A percentile compares a stretch with the other conserved stretches of the same genome.
Evolutionary conservation across 1,140 invertebrate genomes (phyloP).

Genomic region (Fopius arisanus): DNA sequence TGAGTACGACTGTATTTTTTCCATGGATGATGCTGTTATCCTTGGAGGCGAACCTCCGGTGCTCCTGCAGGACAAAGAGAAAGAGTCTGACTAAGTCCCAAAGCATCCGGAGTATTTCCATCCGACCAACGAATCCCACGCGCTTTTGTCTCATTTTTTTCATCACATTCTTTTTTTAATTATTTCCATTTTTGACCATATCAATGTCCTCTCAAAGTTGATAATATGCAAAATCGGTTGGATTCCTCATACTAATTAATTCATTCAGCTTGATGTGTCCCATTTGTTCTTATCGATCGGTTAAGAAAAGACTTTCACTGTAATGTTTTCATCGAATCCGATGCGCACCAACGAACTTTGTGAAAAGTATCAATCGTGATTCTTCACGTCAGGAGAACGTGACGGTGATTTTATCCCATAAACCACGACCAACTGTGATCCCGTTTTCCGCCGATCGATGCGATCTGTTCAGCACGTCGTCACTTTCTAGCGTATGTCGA

Average conservation of each 20-base stretch:
- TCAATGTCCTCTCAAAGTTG: not conserved
- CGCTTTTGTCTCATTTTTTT: not conserved
- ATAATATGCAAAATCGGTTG: too few species aligned
- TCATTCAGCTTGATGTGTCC: too few species aligned
- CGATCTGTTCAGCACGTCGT: not conserved
- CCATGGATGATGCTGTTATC: slow-evolving; percentile 35
- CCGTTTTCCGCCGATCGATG: not conserved
- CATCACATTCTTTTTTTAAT: not conserved
- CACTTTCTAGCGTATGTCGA: not conserved
- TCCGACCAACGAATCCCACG: slow-evolving; percentile 28
- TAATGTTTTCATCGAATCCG: not conserved
- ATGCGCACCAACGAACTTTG: not conserved
- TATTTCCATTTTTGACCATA: not conserved
- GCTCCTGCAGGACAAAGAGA: slow-evolving; percentile 42
- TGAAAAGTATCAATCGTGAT: not conserved
- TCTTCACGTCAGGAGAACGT: not conserved
- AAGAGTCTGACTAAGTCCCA: slow-evolving; percentile 36
- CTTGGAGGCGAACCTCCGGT: slow-evolving; percentile 39
- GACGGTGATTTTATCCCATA: not conserved
- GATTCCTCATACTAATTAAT: too few species aligned
- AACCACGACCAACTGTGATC: not conserved
- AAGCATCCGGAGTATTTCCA: slow-evolving; percentile 38
- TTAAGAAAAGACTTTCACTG: not conserved
- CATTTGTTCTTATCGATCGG: not conserved
- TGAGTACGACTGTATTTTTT: too few species aligned